Base-by-base conservation (phyloP, 2,797 vertebrate genomes). In the Avahi laniger region DNA sequence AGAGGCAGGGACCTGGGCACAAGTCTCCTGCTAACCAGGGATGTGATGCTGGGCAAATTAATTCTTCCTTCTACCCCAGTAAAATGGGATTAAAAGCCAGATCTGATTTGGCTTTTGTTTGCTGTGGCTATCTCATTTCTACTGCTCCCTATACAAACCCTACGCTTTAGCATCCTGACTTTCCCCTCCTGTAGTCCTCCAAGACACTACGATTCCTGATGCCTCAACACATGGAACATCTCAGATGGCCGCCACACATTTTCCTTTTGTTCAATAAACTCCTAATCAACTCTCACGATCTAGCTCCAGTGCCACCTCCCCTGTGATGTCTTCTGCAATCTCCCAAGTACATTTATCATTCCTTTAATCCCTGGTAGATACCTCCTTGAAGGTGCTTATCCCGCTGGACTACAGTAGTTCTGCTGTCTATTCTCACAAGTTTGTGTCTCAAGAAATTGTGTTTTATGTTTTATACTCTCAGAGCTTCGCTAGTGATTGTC, bases 181-280 rank as follows among this genome's bases (percentile, higher is more conserved):
- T 52, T 12, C 52, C 61, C 70, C 14, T 33, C 33, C n/a, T n/a
- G n/a, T n/a, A 65, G 26, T 61, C 43, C 33, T 67, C 30, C 22
- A n/a, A 90, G 76, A 76, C 0, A 1, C 41, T 24, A 2, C 4
- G 41, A 57, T 18, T 59, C 50, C 86, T 63, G 48, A 50, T 6
- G 35, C 70, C 61, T 78, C 26, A 15, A 24, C 12, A 73, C 7
- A 2, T 0, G 1, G 2, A 22, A 8, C 26, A 28, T 35, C 35
- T 28, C 50, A 48, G 65, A 52, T 2, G 54, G 17, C 17, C 7
- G 12, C 1, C 0, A 15, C 1, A 52, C 0, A 0, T 5, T 15
- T 48, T 24, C 41, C 9, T 73, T 87, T 22, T 43, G 63, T 38
- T 87, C 57, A 65, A 76, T 85, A 54, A 94, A 81, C 67, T 79